Evolutionary conservation across 2,113 vertebrate species (phyloP), one percentile per base, ranked within the genome.

Genomic region (Bubo blakistoni): DNA sequence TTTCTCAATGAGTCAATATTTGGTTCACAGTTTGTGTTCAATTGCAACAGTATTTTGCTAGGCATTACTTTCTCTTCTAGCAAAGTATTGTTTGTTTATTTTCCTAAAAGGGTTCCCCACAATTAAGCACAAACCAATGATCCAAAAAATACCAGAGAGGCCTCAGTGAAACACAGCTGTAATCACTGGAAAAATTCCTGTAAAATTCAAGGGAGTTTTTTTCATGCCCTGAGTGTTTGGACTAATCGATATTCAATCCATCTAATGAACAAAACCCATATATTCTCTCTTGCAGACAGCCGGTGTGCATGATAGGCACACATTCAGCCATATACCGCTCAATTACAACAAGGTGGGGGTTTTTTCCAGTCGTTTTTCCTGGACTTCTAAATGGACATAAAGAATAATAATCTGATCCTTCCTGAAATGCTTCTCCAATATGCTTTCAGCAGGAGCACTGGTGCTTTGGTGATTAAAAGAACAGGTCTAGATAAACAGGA

Each of bases 91-190:
- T 21, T 80, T 87, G 51, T 78, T 92, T 92, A 27, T 95, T 90
- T 90, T 81, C 65, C 89, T 89, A 27, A 89, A 84, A 96, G 16
- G 2, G 69, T 88, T 96, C 88, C 61, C 25, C 70, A 49, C 77
- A 95, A 87, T 96, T 95, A 93, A 78, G 57, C 88, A 84, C 73
- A 92, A 90, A 63, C 26, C 72, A 83, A 65, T 72, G 76, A 94
- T 76, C 63, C 52, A 90, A 91, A 84, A 91, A 90, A 34, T 17
- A 73, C 29, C 44, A 80, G 47, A 81, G 63, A 74, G 32, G 29
- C 38, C 67, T 84, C 40, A n/a, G 32, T 40, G 49, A 94, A 88
- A 63, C 83, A 81, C 40, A 94, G 74, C 61, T 92, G 47, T 67
- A 89, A 84, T 44, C 4, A 54, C 0, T 91, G 88, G 69, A 78